These are phyloP conservation scores for Brienomyrus brachyistius DNA, from an alignment of 2,113 vertebrate species.

Conservation along the genomic window DNA sequence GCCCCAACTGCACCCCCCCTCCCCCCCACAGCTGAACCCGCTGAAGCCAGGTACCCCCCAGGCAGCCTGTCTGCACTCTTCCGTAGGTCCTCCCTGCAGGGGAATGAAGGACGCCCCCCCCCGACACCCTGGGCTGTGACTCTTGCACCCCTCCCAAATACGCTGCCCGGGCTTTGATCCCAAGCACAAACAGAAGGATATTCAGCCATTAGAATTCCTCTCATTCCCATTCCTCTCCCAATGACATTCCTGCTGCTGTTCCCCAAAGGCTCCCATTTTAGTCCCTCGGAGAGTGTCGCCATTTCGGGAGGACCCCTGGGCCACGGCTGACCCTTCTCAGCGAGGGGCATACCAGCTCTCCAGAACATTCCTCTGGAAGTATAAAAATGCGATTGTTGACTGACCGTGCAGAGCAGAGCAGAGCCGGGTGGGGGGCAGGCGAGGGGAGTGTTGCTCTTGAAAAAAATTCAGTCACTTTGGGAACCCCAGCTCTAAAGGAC, in stretches of 20 bases:
- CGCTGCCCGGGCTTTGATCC: constrained; percentile 33
- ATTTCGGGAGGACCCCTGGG: not conserved
- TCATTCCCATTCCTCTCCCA: constrained; percentile 21
- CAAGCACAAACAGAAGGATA: constrained; percentile 30
- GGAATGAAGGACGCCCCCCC: not conserved
- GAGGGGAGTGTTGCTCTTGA: not conserved
- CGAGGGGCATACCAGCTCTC: not conserved
- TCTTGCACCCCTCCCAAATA: not conserved
- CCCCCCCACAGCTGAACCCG: not conserved
- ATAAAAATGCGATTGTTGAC: constrained; percentile 1
- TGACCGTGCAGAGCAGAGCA: not conserved
- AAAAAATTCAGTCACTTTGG: not conserved
- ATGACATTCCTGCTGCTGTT: not conserved
- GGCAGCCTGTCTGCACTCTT: not conserved
- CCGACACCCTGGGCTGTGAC: not conserved
- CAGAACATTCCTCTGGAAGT: constrained; percentile 3
- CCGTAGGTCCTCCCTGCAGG: not conserved
- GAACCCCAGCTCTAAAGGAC: not conserved
- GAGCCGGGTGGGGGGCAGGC: no score
- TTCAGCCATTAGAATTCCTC: constrained; percentile 46
- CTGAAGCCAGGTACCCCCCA: not conserved
- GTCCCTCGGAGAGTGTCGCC: not conserved
- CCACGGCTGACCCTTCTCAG: not conserved
- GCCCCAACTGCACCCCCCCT: not conserved
- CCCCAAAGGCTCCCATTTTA: not conserved